Evolutionary conservation across 2,797 vertebrate species (phyloP).

Genomic region (Lerista edwardsae): DNA sequence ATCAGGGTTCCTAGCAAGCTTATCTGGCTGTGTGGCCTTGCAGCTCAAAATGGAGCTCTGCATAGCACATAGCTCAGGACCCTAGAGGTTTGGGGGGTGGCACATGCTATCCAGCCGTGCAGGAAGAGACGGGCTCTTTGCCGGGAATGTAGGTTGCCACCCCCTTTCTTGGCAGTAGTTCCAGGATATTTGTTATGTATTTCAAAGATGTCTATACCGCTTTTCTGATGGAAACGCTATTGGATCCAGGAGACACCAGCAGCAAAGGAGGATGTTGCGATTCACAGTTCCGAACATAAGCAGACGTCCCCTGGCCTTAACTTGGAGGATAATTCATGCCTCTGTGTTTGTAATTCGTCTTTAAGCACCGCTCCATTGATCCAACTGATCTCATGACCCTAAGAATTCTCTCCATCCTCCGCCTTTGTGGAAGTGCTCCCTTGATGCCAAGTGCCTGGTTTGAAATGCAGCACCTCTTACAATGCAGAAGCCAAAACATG

Average conservation of each 20-base stretch:
- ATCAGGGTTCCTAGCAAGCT: too few relatives aligned
- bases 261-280: too few relatives aligned
- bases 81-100: too few relatives aligned
- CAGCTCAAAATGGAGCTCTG: too few relatives aligned
- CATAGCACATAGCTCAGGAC: too few relatives aligned
- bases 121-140: too few relatives aligned
- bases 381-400: background rate
- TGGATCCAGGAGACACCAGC: background rate
- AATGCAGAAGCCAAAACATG: too few relatives aligned
- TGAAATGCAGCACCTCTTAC: background rate
- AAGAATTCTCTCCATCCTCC: background rate
- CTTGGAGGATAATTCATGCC: background rate
- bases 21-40: too few relatives aligned
- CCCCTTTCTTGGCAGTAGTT: background rate
- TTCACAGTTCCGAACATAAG: background rate
- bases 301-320: background rate
- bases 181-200: too few relatives aligned
- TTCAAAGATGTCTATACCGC: background rate
- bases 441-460: background rate
- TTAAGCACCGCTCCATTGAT: background rate
- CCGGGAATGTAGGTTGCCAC: background rate
- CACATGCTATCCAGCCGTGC: too few relatives aligned
- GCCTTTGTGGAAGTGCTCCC: background rate
- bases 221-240: too few relatives aligned
- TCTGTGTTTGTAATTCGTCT: background rate